phyloP scores from a whole-genome alignment of 2,797 vertebrate species.

The Pristis pectinata region DNA sequence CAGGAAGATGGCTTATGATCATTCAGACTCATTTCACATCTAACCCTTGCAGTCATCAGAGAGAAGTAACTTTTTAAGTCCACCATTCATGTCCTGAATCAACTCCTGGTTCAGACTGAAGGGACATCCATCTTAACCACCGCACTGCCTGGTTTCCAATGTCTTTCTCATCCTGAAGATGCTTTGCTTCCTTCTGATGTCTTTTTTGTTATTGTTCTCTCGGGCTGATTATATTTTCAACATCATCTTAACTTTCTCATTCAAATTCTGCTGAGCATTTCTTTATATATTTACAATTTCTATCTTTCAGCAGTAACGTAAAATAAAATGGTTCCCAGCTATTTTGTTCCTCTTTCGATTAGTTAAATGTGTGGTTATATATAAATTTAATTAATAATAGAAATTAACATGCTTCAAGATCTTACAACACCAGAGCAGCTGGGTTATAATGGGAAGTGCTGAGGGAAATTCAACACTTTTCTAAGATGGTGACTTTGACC shows the following conservation, averaged over 20 bases:
- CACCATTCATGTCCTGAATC: not conserved
- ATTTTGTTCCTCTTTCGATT: not conserved
- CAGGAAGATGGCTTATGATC: not conserved
- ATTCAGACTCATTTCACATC: not conserved
- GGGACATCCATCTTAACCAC: not conserved
- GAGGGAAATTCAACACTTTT: not conserved
- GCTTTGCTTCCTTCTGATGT: not conserved
- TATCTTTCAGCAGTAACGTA: not conserved
- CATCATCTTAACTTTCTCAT: too few species aligned
- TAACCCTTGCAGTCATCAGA: not conserved
- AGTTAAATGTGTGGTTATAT: not conserved
- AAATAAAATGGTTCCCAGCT: not conserved
- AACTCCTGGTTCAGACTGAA: not conserved
- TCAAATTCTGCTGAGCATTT: not conserved
- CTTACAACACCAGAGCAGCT: not conserved
- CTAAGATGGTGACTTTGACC: not conserved
- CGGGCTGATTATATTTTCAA: not conserved
- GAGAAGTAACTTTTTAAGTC: not conserved
- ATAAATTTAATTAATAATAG: not conserved
- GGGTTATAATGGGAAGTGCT: too few species aligned
- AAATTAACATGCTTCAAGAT: not conserved
- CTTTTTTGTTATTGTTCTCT: too few species aligned
- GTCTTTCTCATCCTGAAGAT: not conserved
- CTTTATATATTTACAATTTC: not conserved
- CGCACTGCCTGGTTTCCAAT: not conserved